phyloP scores from a whole-genome alignment of 2,888 invertebrate genomes.

The Brachyptera putata region DNA sequence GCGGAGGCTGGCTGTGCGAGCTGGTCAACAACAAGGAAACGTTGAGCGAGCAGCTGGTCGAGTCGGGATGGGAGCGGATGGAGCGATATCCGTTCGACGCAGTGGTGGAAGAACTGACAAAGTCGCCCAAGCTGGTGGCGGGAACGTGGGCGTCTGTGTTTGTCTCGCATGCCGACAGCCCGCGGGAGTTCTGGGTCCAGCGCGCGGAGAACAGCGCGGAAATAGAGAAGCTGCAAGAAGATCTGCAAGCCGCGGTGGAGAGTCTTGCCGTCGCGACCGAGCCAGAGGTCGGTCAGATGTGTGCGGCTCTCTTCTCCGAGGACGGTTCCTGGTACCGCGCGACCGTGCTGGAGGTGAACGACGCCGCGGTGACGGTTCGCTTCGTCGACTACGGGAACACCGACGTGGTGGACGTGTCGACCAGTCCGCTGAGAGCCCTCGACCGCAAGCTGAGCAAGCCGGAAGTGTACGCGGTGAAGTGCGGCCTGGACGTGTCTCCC shows the following conservation, averaged over 20 bases:
- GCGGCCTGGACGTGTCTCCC: slow-evolving; percentile 64
- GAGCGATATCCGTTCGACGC: slow-evolving; percentile 23
- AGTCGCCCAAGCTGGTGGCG: slow-evolving; percentile 39
- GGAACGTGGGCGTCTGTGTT: slow-evolving; percentile 44
- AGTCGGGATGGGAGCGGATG: slow-evolving; percentile 40
- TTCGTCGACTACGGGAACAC: slow-evolving; percentile 79
- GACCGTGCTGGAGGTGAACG: slow-evolving; percentile 72
- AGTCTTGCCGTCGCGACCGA: slow-evolving; percentile 51
- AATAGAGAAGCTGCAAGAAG: slow-evolving; percentile 58
- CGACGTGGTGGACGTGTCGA: slow-evolving; percentile 63
- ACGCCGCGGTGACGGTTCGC: slow-evolving; percentile 54
- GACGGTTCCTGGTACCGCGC: slow-evolving; percentile 93
- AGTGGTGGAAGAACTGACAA: slow-evolving; percentile 36
- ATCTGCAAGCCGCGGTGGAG: slow-evolving; percentile 56
- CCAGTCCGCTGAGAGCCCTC: slow-evolving; percentile 57
- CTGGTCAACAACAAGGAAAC: slow-evolving; percentile 51
- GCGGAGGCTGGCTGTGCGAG: slow-evolving; percentile 54
- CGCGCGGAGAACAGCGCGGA: slow-evolving; percentile 53
- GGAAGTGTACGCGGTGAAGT: slow-evolving; percentile 57
- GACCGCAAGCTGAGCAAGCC: slow-evolving; percentile 55
- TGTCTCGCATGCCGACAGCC: slow-evolving; percentile 69
- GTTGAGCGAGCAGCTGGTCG: slow-evolving; percentile 49
- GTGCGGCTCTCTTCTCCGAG: slow-evolving; percentile 73
- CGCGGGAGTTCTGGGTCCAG: slow-evolving; percentile 73
- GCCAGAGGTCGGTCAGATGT: slow-evolving; percentile 58